Evolutionary conservation across 2,888 invertebrate species (phyloP), one percentile per base, ranked within the genome.

Genomic region (Cephus nigrinus): DNA sequence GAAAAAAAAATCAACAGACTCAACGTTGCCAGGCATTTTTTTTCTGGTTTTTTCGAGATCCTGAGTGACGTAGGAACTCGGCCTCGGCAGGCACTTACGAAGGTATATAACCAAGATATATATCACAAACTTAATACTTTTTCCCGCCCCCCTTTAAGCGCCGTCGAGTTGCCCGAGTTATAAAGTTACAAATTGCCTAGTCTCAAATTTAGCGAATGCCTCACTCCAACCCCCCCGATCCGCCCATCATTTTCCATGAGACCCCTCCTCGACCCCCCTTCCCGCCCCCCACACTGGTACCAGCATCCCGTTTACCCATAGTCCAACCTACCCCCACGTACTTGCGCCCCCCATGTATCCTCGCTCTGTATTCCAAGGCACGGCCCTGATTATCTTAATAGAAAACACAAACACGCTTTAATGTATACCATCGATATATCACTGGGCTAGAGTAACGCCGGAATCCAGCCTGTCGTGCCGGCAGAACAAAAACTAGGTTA

Each of bases 371-470:
- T 88, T 88, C 88, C 85, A 80, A 86, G 88, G 88, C 89, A 88
- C 88, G 88, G 86, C 82, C 87, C 85, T 88, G 88, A 88, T 89
- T 89, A 89, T 87, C 87, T 87, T 88, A 88, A 88, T 86, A 86
- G 87, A 86, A 88, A 88, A 86, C 84, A 86, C 89, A 88, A 88
- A 86, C 85, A 86, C 84, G 79, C 82, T 81, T 84, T 86, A 84
- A 86, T 83, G 86, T 84, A 84, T 83, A 84, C 85, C 84, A 78
- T 85, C 84, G 84, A 86, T 86, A 84, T 84, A 86, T 84, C 86
- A 86, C 71, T 2, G 55, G 9, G 23, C 55, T 55, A 55, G 23
- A 55, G 55, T 55, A 55, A 55, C 55, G 55, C 55, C 55, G 23
- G 55, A 55, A 55, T 23, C 55, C 23, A 40, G 40, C 40, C 40